Conservation (phyloP, 2,113 vertebrate species). For the Leucopsar rothschildi region DNA sequence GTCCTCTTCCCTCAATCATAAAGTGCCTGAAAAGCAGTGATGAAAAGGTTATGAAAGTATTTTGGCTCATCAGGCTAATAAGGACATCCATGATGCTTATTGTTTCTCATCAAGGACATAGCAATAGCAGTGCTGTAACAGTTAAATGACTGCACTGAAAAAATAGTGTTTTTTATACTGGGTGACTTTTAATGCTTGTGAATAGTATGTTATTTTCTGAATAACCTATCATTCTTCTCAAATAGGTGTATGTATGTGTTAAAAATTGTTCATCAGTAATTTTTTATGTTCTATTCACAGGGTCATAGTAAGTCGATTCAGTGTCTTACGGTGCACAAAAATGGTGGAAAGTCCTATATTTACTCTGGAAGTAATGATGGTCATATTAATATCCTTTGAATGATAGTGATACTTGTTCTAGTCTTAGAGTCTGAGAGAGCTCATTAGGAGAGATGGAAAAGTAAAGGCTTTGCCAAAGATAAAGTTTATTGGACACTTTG, state of each 20-base stretch:
- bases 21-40: neutral
- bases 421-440: neutral
- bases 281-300: slow-evolving; percentile 64
- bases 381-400: slow-evolving; percentile 96
- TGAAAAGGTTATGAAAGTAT: neutral
- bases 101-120: neutral
- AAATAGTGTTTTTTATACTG: neutral
- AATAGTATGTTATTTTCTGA: neutral
- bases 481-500: neutral
- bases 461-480: neutral
- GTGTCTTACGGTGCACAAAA: slow-evolving; percentile 87
- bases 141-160: neutral
- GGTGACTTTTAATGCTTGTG: neutral
- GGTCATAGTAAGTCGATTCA: slow-evolving; percentile 96
- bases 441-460: neutral
- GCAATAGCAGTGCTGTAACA: neutral
- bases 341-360: slow-evolving; percentile 80
- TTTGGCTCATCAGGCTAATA: neutral
- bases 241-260: neutral
- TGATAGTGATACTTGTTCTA: neutral
- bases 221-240: neutral
- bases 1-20: neutral
- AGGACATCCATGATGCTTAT: neutral
- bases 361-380: slow-evolving; percentile 96
- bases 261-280: neutral